Base-by-base conservation (phyloP, 2,797 vertebrate species). In the Myotis findleyi region DNA sequence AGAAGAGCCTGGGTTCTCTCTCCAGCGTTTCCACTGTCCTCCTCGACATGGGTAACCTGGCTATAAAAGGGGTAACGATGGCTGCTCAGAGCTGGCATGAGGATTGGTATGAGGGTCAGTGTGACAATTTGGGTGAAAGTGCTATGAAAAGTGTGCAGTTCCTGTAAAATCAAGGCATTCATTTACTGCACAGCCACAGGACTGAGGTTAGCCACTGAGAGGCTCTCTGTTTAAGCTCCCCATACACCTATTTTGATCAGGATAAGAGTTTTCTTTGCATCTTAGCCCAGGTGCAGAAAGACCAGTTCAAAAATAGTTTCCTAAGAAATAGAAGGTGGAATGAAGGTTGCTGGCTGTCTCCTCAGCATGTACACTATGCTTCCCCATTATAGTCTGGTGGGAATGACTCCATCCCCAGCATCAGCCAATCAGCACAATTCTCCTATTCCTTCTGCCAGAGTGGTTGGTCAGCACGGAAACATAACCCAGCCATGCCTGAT, bases 231-330 rank as follows among this genome's bases (percentile, higher is more conserved):
- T 76, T 49, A 93, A 77, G 69, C 18, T 75, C 41, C 66, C 36
- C 12, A 7, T 55, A 9, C 12, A 30, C 12, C 53, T 87, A 91
- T 47, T 89, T 89, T 84, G 14, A 76, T 85, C n/a, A 81, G 10
- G 6, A 36, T 66, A n/a, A 62, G 33, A 36, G 47, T 89, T 75
- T 91, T 81, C 44, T 95, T 51, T 64, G 68, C 12, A 36, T 62
- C n/a, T 91, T n/a, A 72, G 25, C 33, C 17, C 64, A 68, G n/a
- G 18, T 20, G 64, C 64, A 57, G 79, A 91, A 96, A 93, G 36
- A 21, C 64, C 23, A 79, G 18, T 17, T 81, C 21, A 81, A 69
- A 93, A 80, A 51, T n/a, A 47, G 20, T 81, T 87, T 87, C 49
- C 44, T 64, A 87, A 73, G 79, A 95, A 87, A 80, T 14, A 47